These are phyloP conservation scores for Phyto melanocephala DNA, from an alignment of 2,888 invertebrate genomes.

Conservation along the genomic window DNA sequence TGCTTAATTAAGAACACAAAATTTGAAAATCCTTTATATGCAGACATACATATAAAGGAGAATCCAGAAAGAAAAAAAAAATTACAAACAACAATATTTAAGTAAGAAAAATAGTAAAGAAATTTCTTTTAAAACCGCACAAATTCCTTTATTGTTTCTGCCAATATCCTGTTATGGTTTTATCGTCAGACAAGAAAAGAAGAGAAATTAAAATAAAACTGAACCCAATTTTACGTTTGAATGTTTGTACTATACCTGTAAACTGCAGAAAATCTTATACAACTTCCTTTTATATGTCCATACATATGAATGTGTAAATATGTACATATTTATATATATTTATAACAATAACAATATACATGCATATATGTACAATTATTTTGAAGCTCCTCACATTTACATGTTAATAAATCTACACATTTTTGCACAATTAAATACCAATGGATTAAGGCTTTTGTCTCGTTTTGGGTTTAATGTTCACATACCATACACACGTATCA, in stretches of 20 bases:
- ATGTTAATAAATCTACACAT: constrained; percentile 23
- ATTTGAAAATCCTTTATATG: no score
- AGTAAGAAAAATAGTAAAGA: constrained; percentile 41
- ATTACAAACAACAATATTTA: constrained; percentile 21
- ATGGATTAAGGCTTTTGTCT: constrained; percentile 47
- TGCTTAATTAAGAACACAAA: no score
- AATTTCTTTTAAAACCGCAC: constrained; percentile 42
- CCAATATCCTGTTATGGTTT: constrained; percentile 48
- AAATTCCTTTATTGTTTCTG: constrained; percentile 30
- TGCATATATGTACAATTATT: neutral
- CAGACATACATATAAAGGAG: no score
- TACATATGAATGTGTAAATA: no score
- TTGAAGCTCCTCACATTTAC: neutral
- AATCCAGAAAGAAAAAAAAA: neutral
- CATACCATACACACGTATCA: neutral
- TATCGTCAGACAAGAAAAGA: constrained; percentile 10
- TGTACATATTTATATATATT: neutral
- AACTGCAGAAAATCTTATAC: constrained; percentile 11
- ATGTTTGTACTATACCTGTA: neutral
- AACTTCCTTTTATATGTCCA: neutral
- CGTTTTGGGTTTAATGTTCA: constrained; percentile 22
- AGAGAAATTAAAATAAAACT: neutral
- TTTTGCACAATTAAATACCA: constrained; percentile 53
- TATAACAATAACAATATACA: neutral
- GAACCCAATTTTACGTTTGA: neutral